A percentile compares a stretch with the other conserved stretches of the same genome.
phyloP scores from a whole-genome alignment of 1,140 invertebrate genomes.

The Lethrus apterus region DNA sequence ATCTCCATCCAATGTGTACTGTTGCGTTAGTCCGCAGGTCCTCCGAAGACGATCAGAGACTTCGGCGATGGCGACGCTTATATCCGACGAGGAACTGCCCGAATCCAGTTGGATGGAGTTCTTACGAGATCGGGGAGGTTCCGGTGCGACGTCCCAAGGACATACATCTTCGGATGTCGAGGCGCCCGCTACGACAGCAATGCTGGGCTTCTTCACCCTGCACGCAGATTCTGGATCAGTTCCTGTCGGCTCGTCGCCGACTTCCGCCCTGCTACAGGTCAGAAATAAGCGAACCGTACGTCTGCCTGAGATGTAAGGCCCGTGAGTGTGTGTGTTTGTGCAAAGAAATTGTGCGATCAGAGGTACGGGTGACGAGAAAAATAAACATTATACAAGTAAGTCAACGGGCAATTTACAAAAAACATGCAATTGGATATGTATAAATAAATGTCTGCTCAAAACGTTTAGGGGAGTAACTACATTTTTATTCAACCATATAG shows the following conservation, averaged over 20 bases:
- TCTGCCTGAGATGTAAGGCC: conserved; percentile 1
- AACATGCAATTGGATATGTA: too few relatives aligned
- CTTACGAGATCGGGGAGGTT: conserved; percentile 42
- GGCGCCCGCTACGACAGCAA: conserved; percentile 38
- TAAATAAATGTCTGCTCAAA: too few relatives aligned
- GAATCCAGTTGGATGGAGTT: conserved; percentile 51
- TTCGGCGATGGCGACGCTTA: conserved; percentile 53
- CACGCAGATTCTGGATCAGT: conserved; percentile 8
- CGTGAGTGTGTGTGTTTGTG: too few relatives aligned
- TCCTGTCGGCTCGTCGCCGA: conserved; percentile 5
- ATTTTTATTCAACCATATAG: too few relatives aligned
- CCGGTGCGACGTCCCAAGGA: conserved; percentile 53
- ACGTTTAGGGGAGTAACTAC: too few relatives aligned
- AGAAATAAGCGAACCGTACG: conserved; percentile 1
- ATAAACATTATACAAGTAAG: too few relatives aligned
- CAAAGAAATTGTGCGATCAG: not conserved
- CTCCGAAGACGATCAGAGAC: conserved; percentile 42
- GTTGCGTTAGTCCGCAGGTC: conserved; percentile 49
- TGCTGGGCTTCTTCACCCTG: conserved; percentile 37
- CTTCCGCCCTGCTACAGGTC: conserved; percentile 14
- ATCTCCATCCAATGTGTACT: conserved; percentile 53
- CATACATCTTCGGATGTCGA: conserved; percentile 57
- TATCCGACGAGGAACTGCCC: conserved; percentile 63
- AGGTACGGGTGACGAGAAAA: too few relatives aligned
- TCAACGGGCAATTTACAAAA: not conserved